Percentiles rank a stretch among this genome's conserved stretches.
Evolutionary conservation across 2,113 vertebrate species (phyloP).

Genomic region (Lophotis ruficrista): DNA sequence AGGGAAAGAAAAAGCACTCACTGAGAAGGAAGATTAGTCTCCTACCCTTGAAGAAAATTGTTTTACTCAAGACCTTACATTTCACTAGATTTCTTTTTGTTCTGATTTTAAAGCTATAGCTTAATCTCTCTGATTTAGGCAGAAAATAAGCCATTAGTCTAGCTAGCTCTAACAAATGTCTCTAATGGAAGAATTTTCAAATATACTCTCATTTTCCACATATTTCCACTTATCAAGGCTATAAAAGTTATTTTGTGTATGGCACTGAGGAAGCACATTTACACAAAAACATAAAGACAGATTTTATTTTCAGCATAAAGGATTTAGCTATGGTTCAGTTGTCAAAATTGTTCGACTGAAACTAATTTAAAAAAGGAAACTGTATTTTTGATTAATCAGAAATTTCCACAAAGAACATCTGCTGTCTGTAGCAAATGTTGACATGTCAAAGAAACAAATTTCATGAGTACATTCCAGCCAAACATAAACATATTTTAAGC

Average conservation of each 20-base stretch:
- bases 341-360: neutral
- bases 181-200: slow-evolving; percentile 20
- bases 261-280: neutral
- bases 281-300: slow-evolving; percentile 25
- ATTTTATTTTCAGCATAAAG: slow-evolving; percentile 45
- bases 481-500: neutral
- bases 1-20: neutral
- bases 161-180: slow-evolving; percentile 1
- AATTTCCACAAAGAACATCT: slow-evolving; percentile 50
- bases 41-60: slow-evolving; percentile 28
- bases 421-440: slow-evolving; percentile 40
- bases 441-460: slow-evolving; percentile 18
- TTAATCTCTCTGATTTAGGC: slow-evolving; percentile 35
- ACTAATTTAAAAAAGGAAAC: slow-evolving; percentile 38
- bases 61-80: neutral
- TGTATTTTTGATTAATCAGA: slow-evolving; percentile 52
- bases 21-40: neutral
- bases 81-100: slow-evolving; percentile 29
- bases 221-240: slow-evolving; percentile 31
- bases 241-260: slow-evolving; percentile 26
- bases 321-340: slow-evolving; percentile 20
- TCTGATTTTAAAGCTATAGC: slow-evolving; percentile 47
- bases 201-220: slow-evolving; percentile 4
- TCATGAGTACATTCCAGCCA: neutral
- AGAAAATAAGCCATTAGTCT: slow-evolving; percentile 30